Percentiles rank a stretch among this genome's conserved stretches.
phyloP scores from a whole-genome alignment of 64 coral and sea anemone genomes.

The Porites australiensis region DNA sequence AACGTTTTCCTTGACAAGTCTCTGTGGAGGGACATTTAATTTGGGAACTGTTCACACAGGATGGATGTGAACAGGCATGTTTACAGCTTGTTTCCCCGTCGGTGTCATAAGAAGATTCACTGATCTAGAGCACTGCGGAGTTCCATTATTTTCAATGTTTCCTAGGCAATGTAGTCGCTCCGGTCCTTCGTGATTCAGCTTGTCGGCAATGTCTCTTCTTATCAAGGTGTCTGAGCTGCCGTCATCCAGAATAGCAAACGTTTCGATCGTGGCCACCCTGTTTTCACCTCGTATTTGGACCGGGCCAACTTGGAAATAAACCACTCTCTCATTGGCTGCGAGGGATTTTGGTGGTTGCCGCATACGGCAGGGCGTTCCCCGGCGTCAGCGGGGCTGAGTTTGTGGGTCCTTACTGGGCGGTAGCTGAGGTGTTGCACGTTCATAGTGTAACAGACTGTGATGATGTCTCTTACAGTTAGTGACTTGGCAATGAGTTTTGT shows the following conservation, averaged over 20 bases:
- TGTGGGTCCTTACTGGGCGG: neutral
- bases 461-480: constrained; percentile 27
- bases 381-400: neutral
- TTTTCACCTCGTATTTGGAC: constrained; percentile 52
- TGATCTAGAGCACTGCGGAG: neutral
- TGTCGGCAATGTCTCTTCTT: constrained; percentile 33
- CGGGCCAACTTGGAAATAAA: constrained; percentile 55
- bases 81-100: constrained; percentile 25
- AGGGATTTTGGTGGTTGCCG: neutral
- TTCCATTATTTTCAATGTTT: constrained; percentile 33
- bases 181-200: constrained; percentile 24
- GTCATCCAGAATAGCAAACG: constrained; percentile 60
- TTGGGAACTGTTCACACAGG: constrained; percentile 49
- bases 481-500: constrained; percentile 43
- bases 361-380: neutral
- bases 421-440: neutral
- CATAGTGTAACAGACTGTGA: constrained; percentile 54
- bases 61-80: constrained; percentile 20
- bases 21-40: constrained; percentile 57
- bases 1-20: constrained; percentile 33
- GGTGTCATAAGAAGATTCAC: constrained; percentile 8
- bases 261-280: constrained; percentile 32
- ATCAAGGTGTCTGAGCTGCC: constrained; percentile 34
- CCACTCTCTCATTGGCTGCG: neutral
- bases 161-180: constrained; percentile 11